Base-by-base conservation (phyloP, 2,888 invertebrate species). In the Acrobasis repandana region DNA sequence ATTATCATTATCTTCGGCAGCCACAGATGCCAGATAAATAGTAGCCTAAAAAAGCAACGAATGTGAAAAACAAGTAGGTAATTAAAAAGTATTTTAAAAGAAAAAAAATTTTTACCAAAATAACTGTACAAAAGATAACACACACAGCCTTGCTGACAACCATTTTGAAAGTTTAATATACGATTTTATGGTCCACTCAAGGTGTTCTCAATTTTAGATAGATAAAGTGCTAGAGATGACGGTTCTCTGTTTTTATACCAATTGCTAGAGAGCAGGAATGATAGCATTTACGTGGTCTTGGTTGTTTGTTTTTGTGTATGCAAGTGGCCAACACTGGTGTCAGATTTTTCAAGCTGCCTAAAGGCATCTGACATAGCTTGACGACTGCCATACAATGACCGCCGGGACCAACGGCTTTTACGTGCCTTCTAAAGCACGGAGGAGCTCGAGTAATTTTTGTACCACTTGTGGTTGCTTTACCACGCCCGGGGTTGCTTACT, bases 171-270 rank as follows among this genome's bases (percentile, higher is more conserved):
- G 11, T 18, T 38, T 4, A 2, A 20, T 4, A 20, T 15, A 9
- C 11, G 11, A 14, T 11, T 11, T 9, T 11, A 11, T 38, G 3
- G 38, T 38, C 38, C 38, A 38, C 11, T 38, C 10, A 38, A 38
- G 38, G 38, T 38, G 11, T 14, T 38, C 38, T 38, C 11, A 11
- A 38, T 11, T 14, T 38, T 10, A 14, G 11, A 38, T 11, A 2
- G 20, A 20, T 20, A 20, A 38, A 11, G 38, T 38, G 11, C 11
- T 14, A 11, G 38, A 38, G 11, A 38, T 38, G 20, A 11, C 38
- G 10, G 38, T 11, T 38, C 38, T 10, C 11, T 14, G 54, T 38
- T 51, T 54, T 38, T 54, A 54, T 38, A 54, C 18, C 9, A 54
- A 54, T 18, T 38, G 18, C 38, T 54, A 1, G 54, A 54, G 18